phyloP scores from a whole-genome alignment of 2,797 vertebrate genomes.

The Muraenolepis orangiensis region DNA sequence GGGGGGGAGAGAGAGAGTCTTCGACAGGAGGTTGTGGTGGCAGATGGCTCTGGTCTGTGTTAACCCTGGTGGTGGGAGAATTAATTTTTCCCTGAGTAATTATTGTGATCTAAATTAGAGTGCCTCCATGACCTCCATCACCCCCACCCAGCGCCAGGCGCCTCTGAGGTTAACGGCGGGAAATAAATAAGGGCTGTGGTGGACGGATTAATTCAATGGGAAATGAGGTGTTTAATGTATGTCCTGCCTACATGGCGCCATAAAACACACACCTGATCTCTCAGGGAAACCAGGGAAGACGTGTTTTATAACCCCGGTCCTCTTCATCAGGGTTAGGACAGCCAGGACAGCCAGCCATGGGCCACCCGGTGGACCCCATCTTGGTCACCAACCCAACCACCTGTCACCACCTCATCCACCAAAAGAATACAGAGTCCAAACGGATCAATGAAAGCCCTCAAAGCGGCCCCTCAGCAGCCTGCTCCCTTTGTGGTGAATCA shows the following conservation, averaged over 20 bases:
- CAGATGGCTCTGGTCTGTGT: constrained; percentile 53
- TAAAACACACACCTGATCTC: constrained; percentile 11
- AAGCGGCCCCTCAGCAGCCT: too few species aligned
- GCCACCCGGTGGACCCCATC: background rate
- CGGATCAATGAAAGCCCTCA: too few species aligned
- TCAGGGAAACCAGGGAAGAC: background rate
- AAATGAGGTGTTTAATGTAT: constrained; percentile 21
- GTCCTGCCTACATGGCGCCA: constrained; percentile 33
- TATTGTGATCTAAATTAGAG: constrained; percentile 65
- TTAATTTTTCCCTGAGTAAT: constrained; percentile 64
- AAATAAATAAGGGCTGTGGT: constrained; percentile 26
- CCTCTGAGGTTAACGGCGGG: constrained; percentile 32
- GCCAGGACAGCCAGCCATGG: background rate
- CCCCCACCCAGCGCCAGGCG: constrained; percentile 17
- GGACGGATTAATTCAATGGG: constrained; percentile 21
- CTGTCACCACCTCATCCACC: too few species aligned
- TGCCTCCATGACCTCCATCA: constrained; percentile 44
- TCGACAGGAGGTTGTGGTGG: constrained; percentile 36
- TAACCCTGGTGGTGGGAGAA: constrained; percentile 55
- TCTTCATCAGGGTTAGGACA: too few species aligned
- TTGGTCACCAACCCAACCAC: background rate
- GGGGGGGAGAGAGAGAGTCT: constrained; percentile 32
- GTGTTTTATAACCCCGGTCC: too few species aligned
- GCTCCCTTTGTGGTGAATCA: too few species aligned
- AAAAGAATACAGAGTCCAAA: too few species aligned